phyloP scores from a whole-genome alignment of 2,797 vertebrate genomes.

The Anguilla anguilla region DNA sequence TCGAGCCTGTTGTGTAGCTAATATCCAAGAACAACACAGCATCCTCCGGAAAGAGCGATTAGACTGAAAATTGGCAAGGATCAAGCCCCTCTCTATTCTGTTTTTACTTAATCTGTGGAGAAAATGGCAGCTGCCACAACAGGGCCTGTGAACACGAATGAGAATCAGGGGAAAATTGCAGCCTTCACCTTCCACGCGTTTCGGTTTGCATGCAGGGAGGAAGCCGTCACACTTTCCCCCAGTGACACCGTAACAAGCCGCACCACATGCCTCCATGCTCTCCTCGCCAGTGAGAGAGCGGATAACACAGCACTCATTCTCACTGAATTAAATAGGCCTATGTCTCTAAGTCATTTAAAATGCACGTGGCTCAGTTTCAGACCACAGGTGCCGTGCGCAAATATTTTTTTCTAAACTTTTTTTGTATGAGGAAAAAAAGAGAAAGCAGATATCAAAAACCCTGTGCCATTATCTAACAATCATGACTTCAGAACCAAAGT shows the following conservation, averaged over 20 bases:
- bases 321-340: constrained; percentile 4
- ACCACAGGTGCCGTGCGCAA: background rate
- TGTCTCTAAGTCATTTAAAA: background rate
- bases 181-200: background rate
- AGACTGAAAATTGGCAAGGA: background rate
- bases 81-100: background rate
- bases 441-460: background rate
- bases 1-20: background rate
- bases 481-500: background rate
- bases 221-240: background rate
- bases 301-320: background rate
- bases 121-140: background rate
- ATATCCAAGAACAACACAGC: background rate
- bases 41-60: background rate
- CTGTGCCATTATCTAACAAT: background rate
- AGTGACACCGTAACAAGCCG: background rate
- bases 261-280: background rate
- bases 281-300: background rate
- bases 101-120: background rate
- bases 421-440: background rate
- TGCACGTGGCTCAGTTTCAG: background rate
- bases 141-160: background rate
- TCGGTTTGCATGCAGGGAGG: background rate
- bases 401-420: background rate
- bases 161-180: too few relatives aligned